Base-by-base conservation (phyloP, 1,140 invertebrate species). In the Drosophila sechellia region DNA sequence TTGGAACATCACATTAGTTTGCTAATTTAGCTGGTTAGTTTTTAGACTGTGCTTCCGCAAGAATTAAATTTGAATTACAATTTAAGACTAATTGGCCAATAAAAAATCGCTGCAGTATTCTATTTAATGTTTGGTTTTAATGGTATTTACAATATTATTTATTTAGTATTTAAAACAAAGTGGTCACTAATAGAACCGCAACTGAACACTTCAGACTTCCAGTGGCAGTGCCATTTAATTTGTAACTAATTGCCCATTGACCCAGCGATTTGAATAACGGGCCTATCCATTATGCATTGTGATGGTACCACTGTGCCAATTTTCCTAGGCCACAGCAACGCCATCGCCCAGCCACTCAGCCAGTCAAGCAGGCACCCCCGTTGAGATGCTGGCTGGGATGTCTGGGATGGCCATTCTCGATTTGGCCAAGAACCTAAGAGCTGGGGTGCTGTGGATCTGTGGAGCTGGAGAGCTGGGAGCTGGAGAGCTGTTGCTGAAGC, bases 361-460 rank as follows among this genome's bases (percentile, higher is more conserved):
- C 74, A 68, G 40, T 69, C 60, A 76, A 39, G 31, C 39, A 50
- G 76, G 83, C 84, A 89, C 84, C 84, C 84, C 84, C 84, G 84
- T 89, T 72, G 84, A 59, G 84, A 56, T 73, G 81, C 56, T 65
- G 57, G 75, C 75, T 81, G 72, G 34, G 58, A 54, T 73, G 55
- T 49, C 77, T 80, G 71, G 63, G 61, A 52, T 70, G 49, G 63
- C 66, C 12, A 45, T 45, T 37, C 65, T 71, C 65, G 65, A 57
- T 70, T 49, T 71, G 65, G 42, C 42, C 42, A 45, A 22, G 42
- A 39, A 31, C 31, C 8, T 3, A 31, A 22, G 68, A 57, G 66
- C 65, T 70, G 25, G 31, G 6, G 31, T 10, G 31, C 8, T 31
- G 31, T 6, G 27, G 27, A 6, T 0, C 27, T 27, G 27, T 27